Conservation (phyloP, 2,888 invertebrate genomes). For the Cerastoderma edule region DNA sequence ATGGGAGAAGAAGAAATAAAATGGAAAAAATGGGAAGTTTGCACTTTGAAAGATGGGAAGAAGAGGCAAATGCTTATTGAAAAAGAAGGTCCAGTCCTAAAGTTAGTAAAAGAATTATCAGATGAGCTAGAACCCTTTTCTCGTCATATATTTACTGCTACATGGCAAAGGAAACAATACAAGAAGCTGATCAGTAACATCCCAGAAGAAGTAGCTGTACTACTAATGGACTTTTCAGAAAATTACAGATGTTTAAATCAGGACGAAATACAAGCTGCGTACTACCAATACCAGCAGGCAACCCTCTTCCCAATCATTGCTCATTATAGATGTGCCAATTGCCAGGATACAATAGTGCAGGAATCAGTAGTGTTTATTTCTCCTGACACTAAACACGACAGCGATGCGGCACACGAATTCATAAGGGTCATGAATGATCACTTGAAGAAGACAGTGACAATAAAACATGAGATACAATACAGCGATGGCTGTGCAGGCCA, state of each 20-base stretch:
- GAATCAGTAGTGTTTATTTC: conserved; percentile 20
- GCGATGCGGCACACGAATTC: conserved; percentile 13
- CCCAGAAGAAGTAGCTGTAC: conserved; percentile 14
- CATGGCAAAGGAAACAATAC: conserved; percentile 25
- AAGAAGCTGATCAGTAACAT: neutral
- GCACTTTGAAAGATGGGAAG: conserved; percentile 5
- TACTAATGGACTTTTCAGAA: conserved; percentile 24
- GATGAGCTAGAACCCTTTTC: conserved; percentile 19
- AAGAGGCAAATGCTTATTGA: conserved; percentile 27
- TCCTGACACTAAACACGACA: conserved; percentile 25
- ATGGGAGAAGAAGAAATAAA: neutral
- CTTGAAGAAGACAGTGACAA: conserved; percentile 16
- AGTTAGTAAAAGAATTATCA: conserved; percentile 12
- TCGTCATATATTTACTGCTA: conserved; percentile 22
- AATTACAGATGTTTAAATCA: conserved; percentile 32
- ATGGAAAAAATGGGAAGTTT: conserved; percentile 28
- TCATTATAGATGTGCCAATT: conserved; percentile 24
- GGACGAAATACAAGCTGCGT: conserved; percentile 23
- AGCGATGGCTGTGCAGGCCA: conserved; percentile 35
- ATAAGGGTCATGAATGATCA: conserved; percentile 7
- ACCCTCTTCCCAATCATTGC: conserved; percentile 24
- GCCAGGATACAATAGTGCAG: conserved; percentile 11
- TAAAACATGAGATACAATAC: conserved; percentile 24
- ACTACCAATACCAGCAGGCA: conserved; percentile 29
- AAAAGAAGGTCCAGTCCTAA: conserved; percentile 11